Percentiles rank a stretch among this genome's conserved stretches.
Conservation (phyloP, 2,113 vertebrate species). For the Odocoileus virginianus region DNA sequence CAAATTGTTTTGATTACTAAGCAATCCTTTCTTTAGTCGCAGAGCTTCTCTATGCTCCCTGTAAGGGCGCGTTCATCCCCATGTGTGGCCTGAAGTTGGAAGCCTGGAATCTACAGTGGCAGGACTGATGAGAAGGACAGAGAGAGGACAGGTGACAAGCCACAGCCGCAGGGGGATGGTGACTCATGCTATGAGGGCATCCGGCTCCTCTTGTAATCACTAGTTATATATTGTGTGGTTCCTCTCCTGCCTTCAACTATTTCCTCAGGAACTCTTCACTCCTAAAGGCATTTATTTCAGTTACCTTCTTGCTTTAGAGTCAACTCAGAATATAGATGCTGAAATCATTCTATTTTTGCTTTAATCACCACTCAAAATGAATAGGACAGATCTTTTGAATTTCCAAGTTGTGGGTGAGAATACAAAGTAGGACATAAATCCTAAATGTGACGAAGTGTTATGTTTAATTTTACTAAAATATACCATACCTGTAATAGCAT, state of each 20-base stretch:
- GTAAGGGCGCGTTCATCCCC: background rate
- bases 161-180: too few species aligned
- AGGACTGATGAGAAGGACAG: background rate
- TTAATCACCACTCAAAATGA: background rate
- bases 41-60: background rate
- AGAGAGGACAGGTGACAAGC: background rate
- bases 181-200: background rate
- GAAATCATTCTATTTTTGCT: background rate
- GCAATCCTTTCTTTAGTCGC: background rate
- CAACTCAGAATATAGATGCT: background rate
- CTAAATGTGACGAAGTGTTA: background rate
- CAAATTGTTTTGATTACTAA: background rate
- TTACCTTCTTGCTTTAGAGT: background rate
- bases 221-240: background rate
- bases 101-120: background rate
- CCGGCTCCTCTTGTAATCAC: background rate
- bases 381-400: background rate
- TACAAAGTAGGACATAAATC: background rate
- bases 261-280: background rate
- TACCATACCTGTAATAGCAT: background rate
- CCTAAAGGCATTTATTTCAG: background rate
- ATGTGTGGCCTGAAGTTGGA: background rate
- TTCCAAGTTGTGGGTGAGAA: background rate
- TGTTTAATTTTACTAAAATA: background rate
- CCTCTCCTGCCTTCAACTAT: background rate